A percentile compares a stretch with the other conserved stretches of the same genome.
Conservation (phyloP, 2,888 invertebrate genomes). For the Harpagoxenus sublaevis region DNA sequence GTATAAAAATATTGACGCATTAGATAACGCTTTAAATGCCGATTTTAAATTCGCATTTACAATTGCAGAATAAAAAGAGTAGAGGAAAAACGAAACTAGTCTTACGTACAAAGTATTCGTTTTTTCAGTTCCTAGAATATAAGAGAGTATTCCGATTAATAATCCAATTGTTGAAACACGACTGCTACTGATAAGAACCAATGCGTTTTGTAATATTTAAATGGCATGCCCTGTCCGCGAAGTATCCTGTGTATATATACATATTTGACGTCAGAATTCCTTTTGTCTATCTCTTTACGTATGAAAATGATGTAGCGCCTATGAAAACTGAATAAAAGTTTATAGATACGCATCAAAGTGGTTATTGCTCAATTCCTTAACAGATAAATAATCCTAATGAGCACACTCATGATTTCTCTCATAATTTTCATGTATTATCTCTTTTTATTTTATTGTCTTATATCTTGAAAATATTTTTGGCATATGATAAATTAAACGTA, state of each 20-base stretch:
- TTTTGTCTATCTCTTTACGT: constrained; percentile 67
- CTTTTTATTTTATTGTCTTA: neutral
- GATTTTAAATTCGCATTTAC: constrained; percentile 54
- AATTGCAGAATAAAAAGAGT: constrained; percentile 47
- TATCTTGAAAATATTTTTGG: constrained; percentile 5
- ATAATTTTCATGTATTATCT: neutral
- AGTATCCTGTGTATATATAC: constrained; percentile 66
- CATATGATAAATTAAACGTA: neutral
- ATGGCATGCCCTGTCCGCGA: constrained; percentile 57
- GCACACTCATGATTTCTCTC: neutral
- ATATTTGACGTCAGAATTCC: constrained; percentile 63
- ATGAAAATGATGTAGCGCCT: constrained; percentile 73
- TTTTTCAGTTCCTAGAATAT: constrained; percentile 70
- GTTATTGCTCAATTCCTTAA: neutral
- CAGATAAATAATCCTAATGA: neutral
- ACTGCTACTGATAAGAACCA: constrained; percentile 63
- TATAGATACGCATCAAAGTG: constrained; percentile 27
- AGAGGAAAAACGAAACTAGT: constrained; percentile 56
- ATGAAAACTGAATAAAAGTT: constrained; percentile 76
- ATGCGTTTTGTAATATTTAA: constrained; percentile 73
- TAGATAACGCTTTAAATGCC: constrained; percentile 48
- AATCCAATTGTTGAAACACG: constrained; percentile 54
- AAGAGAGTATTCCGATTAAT: constrained; percentile 63
- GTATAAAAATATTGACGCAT: constrained; percentile 53
- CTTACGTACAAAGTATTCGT: constrained; percentile 66